phyloP scores from a whole-genome alignment of 2,888 invertebrate species.

The Nasonovia ribisnigri region DNA sequence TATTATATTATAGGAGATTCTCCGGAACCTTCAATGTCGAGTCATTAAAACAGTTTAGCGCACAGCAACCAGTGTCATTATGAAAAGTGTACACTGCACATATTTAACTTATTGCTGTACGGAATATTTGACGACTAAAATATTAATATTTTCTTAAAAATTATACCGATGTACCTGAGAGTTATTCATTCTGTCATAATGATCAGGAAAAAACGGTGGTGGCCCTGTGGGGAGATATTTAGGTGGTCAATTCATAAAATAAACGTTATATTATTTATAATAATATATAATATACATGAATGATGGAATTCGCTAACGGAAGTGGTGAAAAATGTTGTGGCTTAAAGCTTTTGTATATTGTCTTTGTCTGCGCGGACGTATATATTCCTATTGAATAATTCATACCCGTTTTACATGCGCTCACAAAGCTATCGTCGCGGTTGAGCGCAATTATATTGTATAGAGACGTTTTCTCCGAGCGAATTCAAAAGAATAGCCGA shows the following conservation, averaged over 20 bases:
- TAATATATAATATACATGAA: background rate
- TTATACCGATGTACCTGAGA: too few species aligned
- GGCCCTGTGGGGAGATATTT: background rate
- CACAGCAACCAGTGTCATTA: too few species aligned
- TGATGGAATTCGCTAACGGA: background rate
- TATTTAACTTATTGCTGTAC: too few species aligned
- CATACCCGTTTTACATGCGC: background rate
- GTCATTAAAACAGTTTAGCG: too few species aligned
- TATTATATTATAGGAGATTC: too few species aligned
- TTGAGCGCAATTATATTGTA: constrained; percentile 26
- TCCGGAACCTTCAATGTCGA: too few species aligned
- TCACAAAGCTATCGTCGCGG: constrained; percentile 48
- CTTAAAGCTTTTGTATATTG: constrained; percentile 20
- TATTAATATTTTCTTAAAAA: too few species aligned
- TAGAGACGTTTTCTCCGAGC: constrained; percentile 15
- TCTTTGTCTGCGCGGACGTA: constrained; percentile 14
- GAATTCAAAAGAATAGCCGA: constrained; percentile 53
- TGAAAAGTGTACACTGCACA: too few species aligned
- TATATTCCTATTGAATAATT: constrained; percentile 54
- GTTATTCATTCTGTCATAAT: too few species aligned
- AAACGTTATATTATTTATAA: background rate
- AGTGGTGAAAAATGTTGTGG: background rate
- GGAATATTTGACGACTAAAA: too few species aligned
- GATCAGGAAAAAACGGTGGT: too few species aligned
- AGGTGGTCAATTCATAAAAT: background rate